Base-by-base conservation (phyloP, 2,888 invertebrate species). In the Apotomis turbidana region DNA sequence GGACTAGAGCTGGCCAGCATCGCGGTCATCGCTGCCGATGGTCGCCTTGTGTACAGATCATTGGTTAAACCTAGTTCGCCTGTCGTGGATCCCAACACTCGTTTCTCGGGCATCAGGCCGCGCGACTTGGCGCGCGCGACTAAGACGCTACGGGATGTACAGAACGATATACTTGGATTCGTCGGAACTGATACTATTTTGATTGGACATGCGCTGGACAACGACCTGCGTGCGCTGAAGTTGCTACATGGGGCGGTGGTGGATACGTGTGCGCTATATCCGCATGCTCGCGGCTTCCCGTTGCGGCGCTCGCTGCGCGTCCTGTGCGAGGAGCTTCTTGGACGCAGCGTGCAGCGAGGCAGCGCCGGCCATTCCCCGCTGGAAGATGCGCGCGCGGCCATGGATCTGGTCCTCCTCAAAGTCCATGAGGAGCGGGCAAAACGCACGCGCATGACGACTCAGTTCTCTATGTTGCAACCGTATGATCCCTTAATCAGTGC, bases 131-230 rank as follows among this genome's bases (percentile, higher is more conserved):
- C 89, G 88, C 90, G 91, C 86, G 95, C 95, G 80, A 94, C 94
- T 41, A 97, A 96, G 89, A 95, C 95, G 68, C 90, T 98, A 62
- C 87, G 92, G 76, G 96, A 97, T 83, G 97, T 98, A 62, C 99
- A 99, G 86, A 95, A 95, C 73, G 97, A 98, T 80, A 93, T 99
- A 72, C 94, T 97, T 83, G 95, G 95, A 76, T 95, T 98, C 76
- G 95, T 98, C 75, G 95, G 95, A 74, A 95, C 95, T 6, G 96
- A 97, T 74, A 97, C 99, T 5, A 97, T 99, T 71, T 93, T 99
- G 4, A 96, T 99, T 74, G 99, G 99, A 0, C 99, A 99, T 89
- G 97, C 97, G 27, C 93, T 99, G 77, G 99, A 99, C 81, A 98
- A 98, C 85, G 99, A 99, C 91, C 93, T 99, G 70, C 94, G 97